phyloP scores from a whole-genome alignment of 2,888 invertebrate species.

The Achlya flavicornis region DNA sequence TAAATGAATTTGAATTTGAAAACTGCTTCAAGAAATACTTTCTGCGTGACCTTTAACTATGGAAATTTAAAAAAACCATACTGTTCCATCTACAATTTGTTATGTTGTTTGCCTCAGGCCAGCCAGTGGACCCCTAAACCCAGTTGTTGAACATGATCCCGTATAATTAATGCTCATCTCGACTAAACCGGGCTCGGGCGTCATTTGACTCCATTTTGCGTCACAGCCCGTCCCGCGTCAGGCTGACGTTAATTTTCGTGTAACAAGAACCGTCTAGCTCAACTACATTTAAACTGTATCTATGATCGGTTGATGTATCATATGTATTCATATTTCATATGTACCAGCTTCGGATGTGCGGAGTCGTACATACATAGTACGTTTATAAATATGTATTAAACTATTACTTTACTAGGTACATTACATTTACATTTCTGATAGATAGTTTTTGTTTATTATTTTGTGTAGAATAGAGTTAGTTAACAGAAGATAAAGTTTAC shows the following conservation, averaged over 20 bases:
- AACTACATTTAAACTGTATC: constrained; percentile 23
- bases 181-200: constrained; percentile 54
- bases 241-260: constrained; percentile 72
- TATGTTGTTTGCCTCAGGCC: background rate
- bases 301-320: constrained; percentile 9
- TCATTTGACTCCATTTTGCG: constrained; percentile 53
- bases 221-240: constrained; percentile 43
- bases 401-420: too few species aligned
- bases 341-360: background rate
- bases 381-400: too few species aligned
- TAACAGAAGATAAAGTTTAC: too few species aligned
- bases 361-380: background rate
- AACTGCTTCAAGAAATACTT: background rate
- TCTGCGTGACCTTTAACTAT: background rate
- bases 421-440: too few species aligned
- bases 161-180: constrained; percentile 74
- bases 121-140: constrained; percentile 37
- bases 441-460: too few species aligned
- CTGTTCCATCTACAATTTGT: constrained; percentile 15
- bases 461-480: too few species aligned
- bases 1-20: too few species aligned
- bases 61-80: background rate
- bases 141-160: constrained; percentile 55
- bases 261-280: constrained; percentile 67
- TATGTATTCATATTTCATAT: background rate